Percentiles rank a stretch among this genome's conserved stretches.
These are phyloP conservation scores for Leptodactylus fuscus DNA, from an alignment of 2,113 vertebrate species.

Conservation along the genomic window DNA sequence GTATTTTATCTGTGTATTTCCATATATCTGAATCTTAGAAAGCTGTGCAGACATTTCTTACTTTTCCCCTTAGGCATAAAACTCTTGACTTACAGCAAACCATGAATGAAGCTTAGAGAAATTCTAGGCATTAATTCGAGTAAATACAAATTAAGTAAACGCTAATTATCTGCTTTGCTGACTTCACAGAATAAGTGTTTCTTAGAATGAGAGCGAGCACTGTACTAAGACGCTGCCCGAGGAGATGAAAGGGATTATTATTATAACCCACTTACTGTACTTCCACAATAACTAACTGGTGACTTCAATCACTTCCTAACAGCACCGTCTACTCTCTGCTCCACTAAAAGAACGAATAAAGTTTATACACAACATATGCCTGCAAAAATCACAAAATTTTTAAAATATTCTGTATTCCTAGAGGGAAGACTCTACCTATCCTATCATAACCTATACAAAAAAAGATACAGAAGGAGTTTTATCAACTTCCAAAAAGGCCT, in stretches of 20 bases:
- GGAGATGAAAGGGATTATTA: conserved; percentile 1
- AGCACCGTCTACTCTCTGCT: not conserved
- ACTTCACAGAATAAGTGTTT: not conserved
- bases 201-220: not conserved
- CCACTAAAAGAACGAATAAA: not conserved
- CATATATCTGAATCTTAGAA: not conserved
- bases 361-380: not conserved
- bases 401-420: no score
- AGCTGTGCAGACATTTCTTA: not conserved
- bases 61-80: not conserved
- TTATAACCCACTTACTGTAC: conserved; percentile 6
- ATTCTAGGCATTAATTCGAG: not conserved
- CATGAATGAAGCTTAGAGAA: not conserved
- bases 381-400: no score
- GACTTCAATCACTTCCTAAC: not conserved
- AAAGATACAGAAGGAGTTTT: no score
- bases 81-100: not conserved
- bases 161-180: conserved; percentile 12
- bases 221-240: not conserved
- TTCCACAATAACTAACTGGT: not conserved
- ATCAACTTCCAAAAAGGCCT: no score
- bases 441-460: no score
- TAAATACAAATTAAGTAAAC: conserved; percentile 20
- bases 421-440: no score
- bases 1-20: not conserved